These are phyloP conservation scores for Lacerta bilineata DNA, from an alignment of 2,797 vertebrate species.

Conservation along the genomic window DNA sequence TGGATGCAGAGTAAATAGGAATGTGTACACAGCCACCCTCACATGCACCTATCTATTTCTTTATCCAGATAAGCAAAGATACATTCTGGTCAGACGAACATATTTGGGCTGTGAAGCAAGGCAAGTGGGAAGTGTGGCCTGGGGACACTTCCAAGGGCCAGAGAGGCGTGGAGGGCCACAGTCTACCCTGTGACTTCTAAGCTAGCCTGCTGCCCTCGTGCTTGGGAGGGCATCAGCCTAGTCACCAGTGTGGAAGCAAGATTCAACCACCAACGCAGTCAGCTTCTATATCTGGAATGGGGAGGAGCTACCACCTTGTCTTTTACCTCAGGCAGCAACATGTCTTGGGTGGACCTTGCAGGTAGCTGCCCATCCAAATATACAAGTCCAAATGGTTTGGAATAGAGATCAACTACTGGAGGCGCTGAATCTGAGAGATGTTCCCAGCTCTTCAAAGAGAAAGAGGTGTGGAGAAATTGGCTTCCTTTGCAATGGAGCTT, in stretches of 20 bases:
- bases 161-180: neutral
- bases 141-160: too few species aligned
- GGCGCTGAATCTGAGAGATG: neutral
- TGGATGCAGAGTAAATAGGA: too few species aligned
- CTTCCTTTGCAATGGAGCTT: neutral
- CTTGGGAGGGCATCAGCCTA: neutral
- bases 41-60: too few species aligned
- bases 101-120: too few species aligned
- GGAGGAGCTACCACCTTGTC: neutral
- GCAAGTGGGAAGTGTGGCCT: too few species aligned
- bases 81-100: too few species aligned
- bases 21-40: too few species aligned
- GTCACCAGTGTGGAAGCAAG: neutral
- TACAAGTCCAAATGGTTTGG: neutral
- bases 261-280: neutral
- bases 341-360: neutral
- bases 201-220: neutral
- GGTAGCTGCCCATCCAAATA: neutral
- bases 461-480: neutral
- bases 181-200: neutral
- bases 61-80: too few species aligned
- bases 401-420: neutral
- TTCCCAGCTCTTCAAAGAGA: neutral
- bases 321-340: neutral
- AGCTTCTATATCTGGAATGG: neutral